Conservation (phyloP, 1,140 invertebrate genomes). For the Drosophila cardini region DNA sequence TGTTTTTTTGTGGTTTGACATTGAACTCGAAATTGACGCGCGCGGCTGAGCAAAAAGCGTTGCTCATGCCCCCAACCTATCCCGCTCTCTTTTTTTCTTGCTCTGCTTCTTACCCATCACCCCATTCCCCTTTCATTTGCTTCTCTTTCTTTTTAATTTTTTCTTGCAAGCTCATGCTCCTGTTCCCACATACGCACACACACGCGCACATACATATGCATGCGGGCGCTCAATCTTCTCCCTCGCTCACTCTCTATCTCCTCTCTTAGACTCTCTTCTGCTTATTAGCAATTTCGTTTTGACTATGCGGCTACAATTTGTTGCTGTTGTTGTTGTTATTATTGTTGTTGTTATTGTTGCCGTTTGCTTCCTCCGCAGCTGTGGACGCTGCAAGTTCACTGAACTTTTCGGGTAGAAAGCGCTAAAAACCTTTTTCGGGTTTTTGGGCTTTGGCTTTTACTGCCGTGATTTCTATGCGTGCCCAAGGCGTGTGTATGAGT, state of each 20-base stretch:
- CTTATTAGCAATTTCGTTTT: conserved; percentile 73
- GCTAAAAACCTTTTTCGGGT: conserved; percentile 47
- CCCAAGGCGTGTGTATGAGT: not conserved
- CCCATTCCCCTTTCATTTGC: conserved; percentile 9
- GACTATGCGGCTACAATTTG: conserved; percentile 45
- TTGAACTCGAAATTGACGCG: conserved; percentile 83
- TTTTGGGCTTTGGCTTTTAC: conserved; percentile 36
- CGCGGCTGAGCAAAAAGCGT: conserved; percentile 71
- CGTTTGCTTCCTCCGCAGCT: conserved; percentile 49
- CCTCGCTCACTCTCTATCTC: conserved; percentile 28
- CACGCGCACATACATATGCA: conserved; percentile 19
- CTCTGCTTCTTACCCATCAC: conserved; percentile 12
- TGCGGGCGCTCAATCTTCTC: conserved; percentile 29
- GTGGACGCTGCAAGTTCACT: conserved; percentile 70
- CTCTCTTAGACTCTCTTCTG: conserved; percentile 24
- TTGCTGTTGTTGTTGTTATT: conserved; percentile 23
- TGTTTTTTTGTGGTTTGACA: conserved; percentile 80
- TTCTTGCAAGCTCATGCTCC: conserved; percentile 26
- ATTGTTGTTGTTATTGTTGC: conserved; percentile 18
- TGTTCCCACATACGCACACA: conserved; percentile 28
- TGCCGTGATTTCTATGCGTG: conserved; percentile 49
- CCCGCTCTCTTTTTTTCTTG: conserved; percentile 14
- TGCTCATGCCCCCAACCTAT: conserved; percentile 30
- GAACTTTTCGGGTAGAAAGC: conserved; percentile 58
- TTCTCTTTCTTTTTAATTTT: conserved; percentile 4